Conservation (phyloP, 2,113 vertebrate species). For the Hucho hucho region DNA sequence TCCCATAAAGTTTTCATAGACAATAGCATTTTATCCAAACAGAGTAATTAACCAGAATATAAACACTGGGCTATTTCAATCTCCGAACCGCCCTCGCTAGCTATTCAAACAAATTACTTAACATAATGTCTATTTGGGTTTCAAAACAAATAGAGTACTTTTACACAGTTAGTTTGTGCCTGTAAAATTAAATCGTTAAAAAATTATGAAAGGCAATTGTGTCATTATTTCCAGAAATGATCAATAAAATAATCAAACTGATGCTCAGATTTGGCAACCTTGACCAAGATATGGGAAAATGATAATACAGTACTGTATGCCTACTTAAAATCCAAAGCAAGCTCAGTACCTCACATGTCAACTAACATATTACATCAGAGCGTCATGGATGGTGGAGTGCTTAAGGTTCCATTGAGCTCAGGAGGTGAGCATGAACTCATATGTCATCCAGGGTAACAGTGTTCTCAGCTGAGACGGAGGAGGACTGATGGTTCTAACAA, state of each 20-base stretch:
- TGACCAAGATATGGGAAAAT: neutral
- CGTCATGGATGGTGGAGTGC: neutral
- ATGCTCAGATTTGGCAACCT: neutral
- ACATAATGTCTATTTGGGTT: neutral
- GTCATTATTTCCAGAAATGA: neutral
- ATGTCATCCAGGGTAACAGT: neutral
- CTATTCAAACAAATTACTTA: slow-evolving; percentile 19
- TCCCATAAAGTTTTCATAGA: slow-evolving; percentile 39
- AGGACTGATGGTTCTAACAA: slow-evolving; percentile 15
- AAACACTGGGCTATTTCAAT: neutral
- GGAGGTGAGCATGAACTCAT: slow-evolving; percentile 17
- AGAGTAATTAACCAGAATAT: slow-evolving; percentile 42
- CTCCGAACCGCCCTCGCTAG: neutral
- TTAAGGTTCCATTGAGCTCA: slow-evolving; percentile 35
- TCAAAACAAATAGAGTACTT: neutral
- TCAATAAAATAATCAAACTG: neutral
- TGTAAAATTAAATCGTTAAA: neutral
- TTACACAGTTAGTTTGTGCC: neutral
- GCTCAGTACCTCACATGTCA: neutral
- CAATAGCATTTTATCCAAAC: slow-evolving; percentile 52
- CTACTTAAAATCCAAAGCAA: too few relatives aligned
- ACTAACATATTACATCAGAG: slow-evolving; percentile 28
- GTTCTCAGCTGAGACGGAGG: neutral
- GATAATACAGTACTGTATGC: neutral
- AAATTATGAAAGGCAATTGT: neutral